These are phyloP conservation scores for Ophiodon elongatus DNA, from an alignment of 2,113 vertebrate species.

Conservation along the genomic window DNA sequence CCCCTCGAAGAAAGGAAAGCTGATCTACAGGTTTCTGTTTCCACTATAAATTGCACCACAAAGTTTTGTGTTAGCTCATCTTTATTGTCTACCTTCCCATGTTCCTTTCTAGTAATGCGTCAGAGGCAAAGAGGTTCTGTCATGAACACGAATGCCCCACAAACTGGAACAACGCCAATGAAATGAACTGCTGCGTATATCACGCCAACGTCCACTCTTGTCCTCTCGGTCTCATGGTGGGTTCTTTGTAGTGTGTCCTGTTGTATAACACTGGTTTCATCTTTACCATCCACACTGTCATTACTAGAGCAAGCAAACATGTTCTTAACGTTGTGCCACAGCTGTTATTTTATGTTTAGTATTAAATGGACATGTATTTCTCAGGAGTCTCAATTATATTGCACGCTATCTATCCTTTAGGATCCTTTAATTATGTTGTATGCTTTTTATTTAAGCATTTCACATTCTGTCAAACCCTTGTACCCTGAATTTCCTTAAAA, in stretches of 20 bases:
- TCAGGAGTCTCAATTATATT: not conserved
- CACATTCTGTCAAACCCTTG: no score
- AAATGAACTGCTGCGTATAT: conserved; percentile 83
- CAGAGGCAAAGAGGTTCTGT: conserved; percentile 79
- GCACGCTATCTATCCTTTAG: not conserved
- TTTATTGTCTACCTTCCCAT: not conserved
- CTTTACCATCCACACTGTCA: not conserved
- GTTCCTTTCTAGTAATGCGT: conserved; percentile 63
- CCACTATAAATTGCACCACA: not conserved
- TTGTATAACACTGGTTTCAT: not conserved
- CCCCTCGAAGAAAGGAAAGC: not conserved
- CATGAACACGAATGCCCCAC: conserved; percentile 80
- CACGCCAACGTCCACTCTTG: conserved; percentile 81
- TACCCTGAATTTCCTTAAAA: not conserved
- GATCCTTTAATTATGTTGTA: not conserved
- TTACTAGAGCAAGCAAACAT: not conserved
- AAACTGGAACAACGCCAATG: conserved; percentile 82
- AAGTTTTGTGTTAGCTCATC: not conserved
- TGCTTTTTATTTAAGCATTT: not conserved
- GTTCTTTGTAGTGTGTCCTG: conserved; percentile 24
- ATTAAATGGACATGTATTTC: not conserved
- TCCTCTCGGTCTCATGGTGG: conserved; percentile 71
- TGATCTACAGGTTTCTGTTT: not conserved
- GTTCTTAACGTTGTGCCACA: not conserved
- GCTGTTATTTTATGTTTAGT: not conserved